Evolutionary conservation across 1,140 invertebrate species (phyloP), one percentile per base, ranked within the genome.

Genomic region (Trachymyrmex cornetzi): DNA sequence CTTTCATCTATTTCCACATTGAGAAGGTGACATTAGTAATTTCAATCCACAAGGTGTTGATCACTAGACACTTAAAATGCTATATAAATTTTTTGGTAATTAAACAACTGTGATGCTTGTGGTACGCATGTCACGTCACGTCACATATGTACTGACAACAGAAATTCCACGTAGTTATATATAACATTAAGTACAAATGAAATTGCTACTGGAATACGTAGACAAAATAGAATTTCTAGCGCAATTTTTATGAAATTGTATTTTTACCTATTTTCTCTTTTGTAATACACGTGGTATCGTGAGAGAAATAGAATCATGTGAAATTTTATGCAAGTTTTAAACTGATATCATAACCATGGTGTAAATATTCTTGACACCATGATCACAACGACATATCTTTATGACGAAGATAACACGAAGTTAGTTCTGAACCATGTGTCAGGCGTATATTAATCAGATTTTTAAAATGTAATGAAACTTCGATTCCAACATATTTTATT

Each of bases 61-160:
- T 84, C n/a, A 14, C 59, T 74, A 34, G 4, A 34, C 50, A 50
- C 24, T 72, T 61, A 71, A 38, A 69, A 61, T 2, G 1, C 55
- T 79, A 12, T 61, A 77, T 59, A 64, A 27, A 88, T 84, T 53
- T 77, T 67, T 87, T 63, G 67, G 34, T 81, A 90, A 44, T 84
- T 82, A 80, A 88, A 88, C 90, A 88, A 88, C 90, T 91, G 90
- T 91, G 89, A 91, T 90, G 16, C 24, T 77, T 85, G 53, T 75
- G 38, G 19, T 30, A 81, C 53, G 27, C 7, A 71, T n/a, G 30
- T 67, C 55, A 74, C 22, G 12, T 69, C 38, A 74, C n/a, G 19
- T 61, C 61, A 55, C 81, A 72, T 50, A 55, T 63, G 69, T 86
- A 88, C 74, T 79, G 19, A 77, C 63, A 74, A 82, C 75, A 90